These are phyloP conservation scores for Hipposideros larvatus DNA, from an alignment of 2,797 vertebrate genomes.

Conservation along the genomic window DNA sequence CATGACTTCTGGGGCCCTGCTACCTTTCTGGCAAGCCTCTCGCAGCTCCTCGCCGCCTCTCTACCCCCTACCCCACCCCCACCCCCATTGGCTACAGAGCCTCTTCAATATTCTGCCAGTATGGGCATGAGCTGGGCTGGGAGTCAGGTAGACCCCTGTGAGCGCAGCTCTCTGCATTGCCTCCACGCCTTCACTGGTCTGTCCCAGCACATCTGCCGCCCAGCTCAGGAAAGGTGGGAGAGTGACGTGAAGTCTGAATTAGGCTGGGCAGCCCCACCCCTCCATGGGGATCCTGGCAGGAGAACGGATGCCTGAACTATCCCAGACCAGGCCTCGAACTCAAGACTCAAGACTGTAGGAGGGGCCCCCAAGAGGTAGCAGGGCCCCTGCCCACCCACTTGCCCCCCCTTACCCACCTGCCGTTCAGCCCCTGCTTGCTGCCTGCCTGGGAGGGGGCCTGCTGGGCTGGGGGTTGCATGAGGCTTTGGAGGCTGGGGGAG, in stretches of 20 bases:
- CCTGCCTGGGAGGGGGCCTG: conserved; percentile 36
- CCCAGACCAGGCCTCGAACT: background rate
- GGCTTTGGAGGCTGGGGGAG: background rate
- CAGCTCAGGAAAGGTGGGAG: background rate
- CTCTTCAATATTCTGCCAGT: background rate
- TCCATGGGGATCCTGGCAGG: background rate
- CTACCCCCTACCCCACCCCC: accelerated
- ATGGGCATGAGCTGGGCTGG: background rate
- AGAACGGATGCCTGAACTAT: background rate
- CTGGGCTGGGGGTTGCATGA: conserved; percentile 71
- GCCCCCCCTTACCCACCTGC: background rate
- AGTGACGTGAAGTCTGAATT: background rate
- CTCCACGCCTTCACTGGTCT: background rate
- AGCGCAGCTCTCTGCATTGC: background rate
- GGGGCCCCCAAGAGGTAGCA: conserved; percentile 67
- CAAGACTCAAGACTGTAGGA: background rate
- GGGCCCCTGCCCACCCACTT: background rate
- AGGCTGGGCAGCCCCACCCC: background rate
- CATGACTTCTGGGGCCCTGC: conserved; percentile 61
- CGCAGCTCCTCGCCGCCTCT: background rate
- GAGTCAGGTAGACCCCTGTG: background rate
- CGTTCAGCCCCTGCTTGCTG: conserved; percentile 67
- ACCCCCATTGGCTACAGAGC: background rate
- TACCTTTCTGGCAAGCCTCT: conserved; percentile 68
- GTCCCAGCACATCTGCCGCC: background rate